phyloP scores from a whole-genome alignment of 2,888 invertebrate species.

The Geotrupes spiniger region DNA sequence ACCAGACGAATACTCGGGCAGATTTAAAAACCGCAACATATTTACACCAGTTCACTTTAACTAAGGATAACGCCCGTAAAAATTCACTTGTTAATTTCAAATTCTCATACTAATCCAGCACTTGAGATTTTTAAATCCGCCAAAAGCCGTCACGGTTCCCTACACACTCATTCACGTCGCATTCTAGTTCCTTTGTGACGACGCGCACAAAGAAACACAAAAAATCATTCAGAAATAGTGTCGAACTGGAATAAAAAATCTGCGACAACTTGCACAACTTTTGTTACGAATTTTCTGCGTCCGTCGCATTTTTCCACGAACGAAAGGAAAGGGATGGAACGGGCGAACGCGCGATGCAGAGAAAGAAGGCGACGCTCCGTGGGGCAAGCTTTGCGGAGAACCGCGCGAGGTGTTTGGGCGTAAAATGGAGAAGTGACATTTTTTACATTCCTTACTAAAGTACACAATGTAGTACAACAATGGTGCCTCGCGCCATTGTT shows the following conservation, averaged over 20 bases:
- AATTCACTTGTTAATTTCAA: too few species aligned
- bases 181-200: too few species aligned
- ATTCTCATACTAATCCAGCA: slow-evolving; percentile 14
- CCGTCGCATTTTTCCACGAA: not conserved
- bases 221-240: slow-evolving; percentile 9
- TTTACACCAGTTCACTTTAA: too few species aligned
- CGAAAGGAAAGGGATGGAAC: too few species aligned
- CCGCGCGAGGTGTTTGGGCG: slow-evolving; percentile 30
- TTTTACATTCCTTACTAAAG: slow-evolving; percentile 33
- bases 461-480: slow-evolving; percentile 32
- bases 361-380: too few species aligned
- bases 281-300: slow-evolving; percentile 2
- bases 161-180: slow-evolving; percentile 21
- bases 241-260: slow-evolving; percentile 19
- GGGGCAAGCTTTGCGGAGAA: too few species aligned
- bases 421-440: slow-evolving; percentile 34
- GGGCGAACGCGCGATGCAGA: too few species aligned
- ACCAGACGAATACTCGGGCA: too few species aligned
- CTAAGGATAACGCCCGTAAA: too few species aligned
- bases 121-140: slow-evolving; percentile 18
- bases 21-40: too few species aligned
- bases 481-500: slow-evolving; percentile 31
- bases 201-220: slow-evolving; percentile 9
- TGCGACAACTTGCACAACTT: slow-evolving; percentile 17
- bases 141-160: slow-evolving; percentile 26